Conservation (phyloP, 1,140 invertebrate species). For the Procambarus clarkii region DNA sequence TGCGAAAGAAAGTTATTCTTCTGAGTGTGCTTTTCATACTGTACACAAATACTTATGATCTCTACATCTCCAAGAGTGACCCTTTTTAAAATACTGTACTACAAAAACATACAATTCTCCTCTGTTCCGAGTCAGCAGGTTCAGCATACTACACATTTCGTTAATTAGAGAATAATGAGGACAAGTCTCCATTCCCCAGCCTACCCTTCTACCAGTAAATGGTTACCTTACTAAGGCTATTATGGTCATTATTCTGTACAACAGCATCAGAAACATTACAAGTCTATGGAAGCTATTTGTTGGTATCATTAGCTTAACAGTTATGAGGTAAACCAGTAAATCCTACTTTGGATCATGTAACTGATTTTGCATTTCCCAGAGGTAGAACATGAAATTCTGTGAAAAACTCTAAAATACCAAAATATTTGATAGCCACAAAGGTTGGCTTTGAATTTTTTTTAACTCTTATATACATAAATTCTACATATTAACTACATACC, state of each 20-base stretch:
- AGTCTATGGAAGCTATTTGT: not conserved
- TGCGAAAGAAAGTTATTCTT: not conserved
- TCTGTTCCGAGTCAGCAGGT: not conserved
- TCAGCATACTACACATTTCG: not conserved
- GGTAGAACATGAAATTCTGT: slow-evolving; percentile 5
- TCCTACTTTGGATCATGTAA: not conserved
- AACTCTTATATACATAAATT: not conserved
- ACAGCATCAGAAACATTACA: not conserved
- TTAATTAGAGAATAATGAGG: not conserved
- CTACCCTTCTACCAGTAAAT: not conserved
- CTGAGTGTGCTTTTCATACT: not conserved
- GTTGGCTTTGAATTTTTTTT: not conserved
- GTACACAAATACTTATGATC: not conserved
- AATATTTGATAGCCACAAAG: not conserved
- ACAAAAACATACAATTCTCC: not conserved
- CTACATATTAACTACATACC: not conserved
- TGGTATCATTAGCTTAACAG: not conserved
- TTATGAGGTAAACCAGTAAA: slow-evolving; percentile 6
- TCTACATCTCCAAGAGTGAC: not conserved
- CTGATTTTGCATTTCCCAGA: slow-evolving; percentile 8
- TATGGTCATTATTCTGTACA: not conserved
- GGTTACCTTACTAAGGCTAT: not conserved
- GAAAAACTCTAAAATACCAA: not conserved
- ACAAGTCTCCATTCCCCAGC: not conserved
- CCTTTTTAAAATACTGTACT: not conserved